Base-by-base conservation (phyloP, 2,113 vertebrate species). In the Brachyhypopomus occidentalis region DNA sequence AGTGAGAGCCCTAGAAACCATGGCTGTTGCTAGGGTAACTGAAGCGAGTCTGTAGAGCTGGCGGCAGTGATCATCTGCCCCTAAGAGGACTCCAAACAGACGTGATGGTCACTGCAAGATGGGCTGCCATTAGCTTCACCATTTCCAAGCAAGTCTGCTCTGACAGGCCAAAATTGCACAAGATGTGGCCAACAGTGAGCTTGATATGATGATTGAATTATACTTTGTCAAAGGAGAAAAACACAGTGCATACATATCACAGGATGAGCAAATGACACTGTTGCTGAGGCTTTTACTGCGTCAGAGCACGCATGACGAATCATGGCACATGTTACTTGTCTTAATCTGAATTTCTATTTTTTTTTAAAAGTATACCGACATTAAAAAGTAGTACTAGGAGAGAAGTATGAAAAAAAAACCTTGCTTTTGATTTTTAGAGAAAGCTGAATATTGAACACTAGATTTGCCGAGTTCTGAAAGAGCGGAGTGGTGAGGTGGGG, bases 11-110 rank as follows among this genome's bases (percentile, higher is more conserved):
- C 83, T 88, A 79, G 87, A 90, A 90, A 91, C 83, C 75, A 86
- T 48, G 84, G 87, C 78, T 80, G 91, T 93, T 92, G 92, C 92
- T 88, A 86, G 78, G 91, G 91, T 85, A 93, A 93, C 92, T 76
- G 88, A 84, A 70, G 86, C 82, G 82, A 89, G 80, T 75, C 23
- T 77, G 83, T 76, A 88, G 79, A 75, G 62, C 64, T 70, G 66
- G 87, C 85, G 77, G 75, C 59, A 27, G 34, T n/a, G 73, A 85
- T 78, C 74, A 84, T 82, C 72, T 83, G 83, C 84, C 83, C 83
- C 78, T 84, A 83, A 63, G 48, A 82, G 60, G 83, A 74, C 58
- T 77, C 74, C 85, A 81, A 82, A 82, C 76, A 52, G 38, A 71
- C 77, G 72, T 56, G 79, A 83, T 38, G 71, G 77, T 23, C 64